Evolutionary conservation across 2,888 invertebrate species (phyloP), one percentile per base, ranked within the genome.

Genomic region (Cerastis leucographa): DNA sequence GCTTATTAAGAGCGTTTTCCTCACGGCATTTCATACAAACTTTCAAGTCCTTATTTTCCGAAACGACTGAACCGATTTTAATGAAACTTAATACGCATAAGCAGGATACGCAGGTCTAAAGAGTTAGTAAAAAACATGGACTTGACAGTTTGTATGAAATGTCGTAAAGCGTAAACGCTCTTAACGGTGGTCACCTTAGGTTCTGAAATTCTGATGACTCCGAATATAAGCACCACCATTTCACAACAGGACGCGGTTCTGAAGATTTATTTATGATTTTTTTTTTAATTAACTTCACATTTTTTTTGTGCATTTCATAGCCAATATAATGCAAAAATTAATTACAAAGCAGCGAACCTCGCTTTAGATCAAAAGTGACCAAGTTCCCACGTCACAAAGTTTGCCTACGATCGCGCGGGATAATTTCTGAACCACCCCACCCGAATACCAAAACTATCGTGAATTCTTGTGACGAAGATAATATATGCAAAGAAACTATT

Each of bases 401-500:
- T 17, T 42, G 11, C 17, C 49, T 42, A 51, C 17, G 7, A 46
- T 8, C n/a, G 42, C n/a, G 19, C 35, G 14, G 56, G 6, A 25
- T 25, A 22, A 25, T 25, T 44, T 49, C 49, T 14, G 12, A 42
- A 74, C 25, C 40, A 12, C 51, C 3, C n/a, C n/a, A n/a, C n/a
- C n/a, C n/a, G n/a, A n/a, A 51, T n/a, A 40, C 46, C 49, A 56
- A 81, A 80, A 76, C 79, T 76, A 76, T 69, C 25, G n/a, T 46
- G 25, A 59, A 61, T 56, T 35, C 9, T 8, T 46, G 51, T 11
- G 62, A 66, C 68, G 44, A 73, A 79, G 80, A 80, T 83, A 83
- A 83, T 83, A 67, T 83, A 82, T 85, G 78, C 83, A 83, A 83
- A 78, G 78, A 85, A 85, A 83, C 85, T 85, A 83, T 82, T 85